Percentiles rank a stretch among this genome's conserved stretches.
phyloP scores from a whole-genome alignment of 2,888 invertebrate genomes.

The Drosophila setosimentum region DNA sequence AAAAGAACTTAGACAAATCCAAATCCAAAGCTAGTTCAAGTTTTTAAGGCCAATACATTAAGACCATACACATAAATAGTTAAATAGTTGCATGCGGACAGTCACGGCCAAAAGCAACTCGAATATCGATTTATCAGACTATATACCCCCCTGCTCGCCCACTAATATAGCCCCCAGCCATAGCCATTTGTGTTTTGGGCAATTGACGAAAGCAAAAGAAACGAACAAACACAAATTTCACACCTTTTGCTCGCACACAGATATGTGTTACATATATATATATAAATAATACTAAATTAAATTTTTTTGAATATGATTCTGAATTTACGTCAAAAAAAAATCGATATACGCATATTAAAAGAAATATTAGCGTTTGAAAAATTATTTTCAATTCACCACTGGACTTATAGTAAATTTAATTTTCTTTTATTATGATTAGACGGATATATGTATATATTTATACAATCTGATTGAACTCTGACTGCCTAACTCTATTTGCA shows the following conservation, averaged over 20 bases:
- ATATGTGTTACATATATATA: neutral
- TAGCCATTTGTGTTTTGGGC: conserved; percentile 50
- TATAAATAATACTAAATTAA: neutral
- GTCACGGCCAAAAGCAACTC: conserved; percentile 73
- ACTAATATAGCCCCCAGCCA: neutral
- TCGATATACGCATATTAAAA: neutral
- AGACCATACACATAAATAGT: conserved; percentile 42
- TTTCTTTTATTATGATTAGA: too few relatives aligned
- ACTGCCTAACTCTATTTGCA: conserved; percentile 9
- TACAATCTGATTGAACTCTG: conserved; percentile 32
- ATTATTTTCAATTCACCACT: too few relatives aligned
- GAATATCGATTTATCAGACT: conserved; percentile 73
- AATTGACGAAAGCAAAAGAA: conserved; percentile 64
- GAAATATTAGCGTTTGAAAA: too few relatives aligned
- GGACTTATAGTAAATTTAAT: too few relatives aligned
- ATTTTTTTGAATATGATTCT: neutral
- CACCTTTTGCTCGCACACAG: conserved; percentile 59
- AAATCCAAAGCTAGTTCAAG: conserved; percentile 55
- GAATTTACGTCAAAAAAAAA: neutral
- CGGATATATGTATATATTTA: neutral
- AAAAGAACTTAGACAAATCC: conserved; percentile 32
- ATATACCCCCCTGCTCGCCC: conserved; percentile 8
- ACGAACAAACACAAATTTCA: conserved; percentile 70
- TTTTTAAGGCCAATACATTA: conserved; percentile 46
- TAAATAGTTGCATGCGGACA: conserved; percentile 32